A percentile compares a stretch with the other conserved stretches of the same genome.
These are phyloP conservation scores for Amphiura filiformis DNA, from an alignment of 35 echinoderm and acorn worm genomes.

Conservation along the genomic window DNA sequence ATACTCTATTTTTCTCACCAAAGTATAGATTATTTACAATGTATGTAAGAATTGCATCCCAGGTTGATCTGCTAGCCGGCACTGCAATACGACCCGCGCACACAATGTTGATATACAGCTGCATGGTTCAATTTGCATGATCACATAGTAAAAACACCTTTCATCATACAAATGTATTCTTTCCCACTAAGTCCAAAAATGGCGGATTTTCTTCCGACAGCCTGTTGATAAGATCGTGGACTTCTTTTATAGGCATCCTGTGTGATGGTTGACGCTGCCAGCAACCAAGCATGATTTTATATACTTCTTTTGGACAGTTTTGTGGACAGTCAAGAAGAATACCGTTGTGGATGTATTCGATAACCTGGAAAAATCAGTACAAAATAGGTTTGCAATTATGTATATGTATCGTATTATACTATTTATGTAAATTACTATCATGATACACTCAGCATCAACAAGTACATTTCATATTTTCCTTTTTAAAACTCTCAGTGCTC, in stretches of 20 bases:
- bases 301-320: conserved; percentile 89
- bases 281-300: conserved; percentile 91
- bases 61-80: too few relatives aligned
- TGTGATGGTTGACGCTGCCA: conserved; percentile 89
- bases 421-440: too few relatives aligned
- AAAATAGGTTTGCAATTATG: not conserved
- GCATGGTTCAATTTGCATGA: too few relatives aligned
- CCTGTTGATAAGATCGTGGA: conserved; percentile 57
- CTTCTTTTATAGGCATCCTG: conserved; percentile 85
- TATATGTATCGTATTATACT: too few relatives aligned
- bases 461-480: too few relatives aligned
- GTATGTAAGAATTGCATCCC: too few relatives aligned
- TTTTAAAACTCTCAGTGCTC: too few relatives aligned
- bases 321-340: conserved; percentile 84
- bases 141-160: not conserved
- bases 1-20: too few relatives aligned
- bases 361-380: conserved; percentile 61
- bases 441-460: too few relatives aligned
- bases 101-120: too few relatives aligned
- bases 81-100: too few relatives aligned
- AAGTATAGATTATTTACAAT: too few relatives aligned
- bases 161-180: conserved; percentile 63
- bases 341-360: conserved; percentile 95
- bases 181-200: conserved; percentile 59
- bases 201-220: conserved; percentile 77